A percentile compares a stretch with the other conserved stretches of the same genome.
phyloP scores from a whole-genome alignment of 2,888 invertebrate species.

The Macrosiphum euphorbiae region DNA sequence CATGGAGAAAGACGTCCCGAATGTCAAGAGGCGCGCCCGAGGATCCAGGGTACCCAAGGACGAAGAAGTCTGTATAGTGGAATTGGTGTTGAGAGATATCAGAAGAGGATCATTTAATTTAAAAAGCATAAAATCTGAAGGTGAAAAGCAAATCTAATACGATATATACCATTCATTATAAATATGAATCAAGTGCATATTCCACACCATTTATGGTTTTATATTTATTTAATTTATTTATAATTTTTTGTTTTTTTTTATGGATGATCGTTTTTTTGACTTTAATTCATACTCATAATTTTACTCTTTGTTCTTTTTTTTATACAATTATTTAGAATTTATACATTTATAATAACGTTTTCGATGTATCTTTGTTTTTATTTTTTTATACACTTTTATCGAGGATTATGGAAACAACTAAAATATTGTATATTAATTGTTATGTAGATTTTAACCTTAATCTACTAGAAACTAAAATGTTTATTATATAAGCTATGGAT shows the following conservation, averaged over 20 bases:
- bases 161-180: too few species aligned
- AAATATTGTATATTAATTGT: not conserved
- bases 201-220: not conserved
- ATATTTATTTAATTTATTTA: not conserved
- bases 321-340: not conserved
- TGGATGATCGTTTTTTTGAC: not conserved
- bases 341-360: not conserved
- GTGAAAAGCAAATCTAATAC: slow-evolving; percentile 31
- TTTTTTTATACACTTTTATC: not conserved
- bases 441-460: not conserved
- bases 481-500: not conserved
- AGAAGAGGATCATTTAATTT: slow-evolving; percentile 68
- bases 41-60: slow-evolving; percentile 49
- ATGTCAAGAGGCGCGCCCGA: not conserved
- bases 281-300: too few species aligned
- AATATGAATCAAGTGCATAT: not conserved
- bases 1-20: slow-evolving; percentile 22
- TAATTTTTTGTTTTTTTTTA: not conserved
- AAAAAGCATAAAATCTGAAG: slow-evolving; percentile 56
- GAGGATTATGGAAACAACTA: not conserved
- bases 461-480: not conserved
- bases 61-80: slow-evolving; percentile 68
- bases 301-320: not conserved
- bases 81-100: slow-evolving; percentile 68
- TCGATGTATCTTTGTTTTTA: not conserved